A percentile compares a stretch with the other conserved stretches of the same genome.
Evolutionary conservation across 2,888 invertebrate genomes (phyloP).

Genomic region (Escarpia spicata): DNA sequence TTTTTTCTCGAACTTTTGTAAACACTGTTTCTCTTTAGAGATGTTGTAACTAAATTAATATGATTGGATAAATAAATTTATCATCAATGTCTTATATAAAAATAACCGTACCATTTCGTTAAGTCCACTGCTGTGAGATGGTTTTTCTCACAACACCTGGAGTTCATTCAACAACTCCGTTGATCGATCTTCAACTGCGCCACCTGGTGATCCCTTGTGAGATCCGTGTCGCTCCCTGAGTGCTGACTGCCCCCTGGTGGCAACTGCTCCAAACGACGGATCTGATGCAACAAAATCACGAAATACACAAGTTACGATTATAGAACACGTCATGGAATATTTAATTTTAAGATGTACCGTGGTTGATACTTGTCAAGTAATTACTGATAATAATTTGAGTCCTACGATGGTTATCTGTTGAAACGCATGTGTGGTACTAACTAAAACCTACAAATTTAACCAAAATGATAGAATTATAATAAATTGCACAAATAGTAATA

Average conservation of each 20-base stretch:
- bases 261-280: slow-evolving; percentile 54
- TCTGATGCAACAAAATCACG: slow-evolving; percentile 41
- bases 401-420: not conserved
- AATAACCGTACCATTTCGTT: slow-evolving; percentile 23
- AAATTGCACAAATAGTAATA: not conserved
- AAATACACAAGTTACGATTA: not conserved
- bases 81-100: not conserved
- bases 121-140: slow-evolving; percentile 8
- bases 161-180: slow-evolving; percentile 55
- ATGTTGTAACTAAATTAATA: not conserved
- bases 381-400: not conserved
- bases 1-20: too few species aligned
- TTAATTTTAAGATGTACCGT: not conserved
- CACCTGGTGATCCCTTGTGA: slow-evolving; percentile 56
- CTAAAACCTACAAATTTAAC: too few species aligned
- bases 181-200: slow-evolving; percentile 56
- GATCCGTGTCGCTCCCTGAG: slow-evolving; percentile 48
- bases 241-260: slow-evolving; percentile 50
- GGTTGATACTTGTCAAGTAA: not conserved
- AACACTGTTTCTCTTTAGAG: too few species aligned
- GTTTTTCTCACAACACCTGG: slow-evolving; percentile 47
- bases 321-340: not conserved
- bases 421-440: too few species aligned
- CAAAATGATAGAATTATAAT: too few species aligned
- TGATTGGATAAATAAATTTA: not conserved